Conservation (phyloP, 2,113 vertebrate genomes). For the Callocephalon fimbriatum region DNA sequence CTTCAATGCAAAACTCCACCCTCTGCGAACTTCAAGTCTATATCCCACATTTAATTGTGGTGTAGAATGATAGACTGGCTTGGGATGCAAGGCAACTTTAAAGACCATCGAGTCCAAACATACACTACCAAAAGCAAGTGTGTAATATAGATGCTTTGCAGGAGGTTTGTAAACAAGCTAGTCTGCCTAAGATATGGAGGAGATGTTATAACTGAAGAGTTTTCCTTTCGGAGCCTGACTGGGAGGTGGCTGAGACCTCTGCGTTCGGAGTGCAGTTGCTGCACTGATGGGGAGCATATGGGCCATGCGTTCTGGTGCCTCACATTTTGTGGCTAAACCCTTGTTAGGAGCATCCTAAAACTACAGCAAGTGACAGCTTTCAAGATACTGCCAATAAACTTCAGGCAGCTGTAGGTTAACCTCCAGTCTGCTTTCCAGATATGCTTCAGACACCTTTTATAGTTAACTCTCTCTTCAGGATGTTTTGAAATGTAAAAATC, state of each 20-base stretch:
- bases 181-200: neutral
- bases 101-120: neutral
- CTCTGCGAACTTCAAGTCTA: neutral
- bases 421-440: neutral
- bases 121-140: neutral
- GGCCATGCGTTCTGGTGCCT: neutral
- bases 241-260: neutral
- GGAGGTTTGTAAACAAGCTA: neutral
- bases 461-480: neutral
- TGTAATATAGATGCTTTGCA: neutral
- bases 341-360: neutral
- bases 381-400: neutral
- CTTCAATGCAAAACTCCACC: neutral
- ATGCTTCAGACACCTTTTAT: neutral
- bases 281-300: neutral
- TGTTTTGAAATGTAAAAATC: neutral
- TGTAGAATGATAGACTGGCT: accelerated
- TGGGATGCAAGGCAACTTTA: neutral
- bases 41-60: accelerated
- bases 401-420: neutral
- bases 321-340: neutral
- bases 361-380: neutral
- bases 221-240: neutral
- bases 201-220: neutral
- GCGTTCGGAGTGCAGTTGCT: neutral